These are phyloP conservation scores for Anoplopoma fimbria DNA, from an alignment of 2,113 vertebrate genomes.

Conservation along the genomic window DNA sequence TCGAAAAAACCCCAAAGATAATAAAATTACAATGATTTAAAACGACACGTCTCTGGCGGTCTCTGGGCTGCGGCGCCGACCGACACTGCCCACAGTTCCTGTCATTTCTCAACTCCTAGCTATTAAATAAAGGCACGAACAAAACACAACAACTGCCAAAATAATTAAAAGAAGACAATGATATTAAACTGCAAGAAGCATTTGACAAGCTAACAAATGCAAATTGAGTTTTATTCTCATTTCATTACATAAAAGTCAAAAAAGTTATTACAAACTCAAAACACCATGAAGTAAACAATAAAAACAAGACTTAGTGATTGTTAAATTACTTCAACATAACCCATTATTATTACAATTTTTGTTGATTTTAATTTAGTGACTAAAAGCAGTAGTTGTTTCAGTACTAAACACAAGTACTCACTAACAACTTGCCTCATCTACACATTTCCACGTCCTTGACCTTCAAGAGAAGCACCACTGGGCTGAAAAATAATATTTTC, in stretches of 20 bases:
- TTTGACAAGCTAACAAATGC: background rate
- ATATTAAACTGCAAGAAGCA: background rate
- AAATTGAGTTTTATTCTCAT: background rate
- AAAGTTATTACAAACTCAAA: background rate
- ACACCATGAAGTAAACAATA: background rate
- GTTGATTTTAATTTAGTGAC: background rate
- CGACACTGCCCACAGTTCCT: background rate
- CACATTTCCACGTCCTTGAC: conserved; percentile 17
- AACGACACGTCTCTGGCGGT: background rate
- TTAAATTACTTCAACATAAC: background rate
- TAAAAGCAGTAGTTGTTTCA: background rate
- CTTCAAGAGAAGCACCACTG: background rate
- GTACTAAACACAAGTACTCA: background rate
- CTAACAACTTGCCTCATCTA: background rate
- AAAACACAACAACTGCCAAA: background rate
- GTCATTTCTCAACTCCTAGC: conserved; percentile 1
- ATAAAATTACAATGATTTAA: background rate
- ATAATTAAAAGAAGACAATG: conserved; percentile 1
- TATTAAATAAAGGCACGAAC: background rate
- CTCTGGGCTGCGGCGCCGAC: background rate
- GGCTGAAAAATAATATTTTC: conserved; percentile 25
- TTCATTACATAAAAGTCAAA: background rate
- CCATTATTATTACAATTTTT: background rate
- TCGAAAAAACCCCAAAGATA: background rate
- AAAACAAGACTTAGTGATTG: background rate